Percentiles rank a stretch among this genome's conserved stretches.
Evolutionary conservation across 2,797 vertebrate genomes (phyloP).

Genomic region (Lophotriccus pileatus): DNA sequence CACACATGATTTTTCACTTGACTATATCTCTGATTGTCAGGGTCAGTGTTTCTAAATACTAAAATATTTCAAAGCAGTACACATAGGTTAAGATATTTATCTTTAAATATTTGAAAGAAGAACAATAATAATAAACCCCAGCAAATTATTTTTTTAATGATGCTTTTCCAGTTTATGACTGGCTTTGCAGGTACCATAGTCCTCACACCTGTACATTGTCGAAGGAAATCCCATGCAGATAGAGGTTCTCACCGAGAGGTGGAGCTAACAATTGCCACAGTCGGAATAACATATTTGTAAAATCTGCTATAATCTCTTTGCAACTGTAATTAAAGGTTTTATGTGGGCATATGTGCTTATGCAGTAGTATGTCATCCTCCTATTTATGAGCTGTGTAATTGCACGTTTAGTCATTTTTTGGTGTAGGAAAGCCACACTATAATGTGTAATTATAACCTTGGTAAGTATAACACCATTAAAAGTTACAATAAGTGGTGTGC

Average conservation of each 20-base stretch:
- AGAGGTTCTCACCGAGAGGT: conserved; percentile 14
- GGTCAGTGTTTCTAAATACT: background rate
- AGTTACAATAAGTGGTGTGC: background rate
- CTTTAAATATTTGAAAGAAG: background rate
- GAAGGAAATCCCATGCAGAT: background rate
- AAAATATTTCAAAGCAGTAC: background rate
- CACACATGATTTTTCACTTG: background rate
- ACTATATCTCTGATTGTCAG: background rate
- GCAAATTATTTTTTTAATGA: background rate
- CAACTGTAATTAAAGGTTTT: conserved; percentile 29
- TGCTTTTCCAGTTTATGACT: background rate
- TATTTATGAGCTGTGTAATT: conserved; percentile 65
- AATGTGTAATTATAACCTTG: conserved; percentile 63
- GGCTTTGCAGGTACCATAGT: background rate
- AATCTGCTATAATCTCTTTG: conserved; percentile 4
- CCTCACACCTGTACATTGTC: background rate
- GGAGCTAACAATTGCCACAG: conserved; percentile 23
- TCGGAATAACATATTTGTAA: background rate
- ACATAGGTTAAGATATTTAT: background rate
- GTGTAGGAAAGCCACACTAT: background rate
- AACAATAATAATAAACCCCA: background rate
- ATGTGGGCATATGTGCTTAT: background rate
- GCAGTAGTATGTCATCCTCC: background rate
- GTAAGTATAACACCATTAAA: conserved; percentile 39
- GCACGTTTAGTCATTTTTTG: background rate